phyloP scores from a whole-genome alignment of 2,888 invertebrate genomes.

The Tiliacea aurago region DNA sequence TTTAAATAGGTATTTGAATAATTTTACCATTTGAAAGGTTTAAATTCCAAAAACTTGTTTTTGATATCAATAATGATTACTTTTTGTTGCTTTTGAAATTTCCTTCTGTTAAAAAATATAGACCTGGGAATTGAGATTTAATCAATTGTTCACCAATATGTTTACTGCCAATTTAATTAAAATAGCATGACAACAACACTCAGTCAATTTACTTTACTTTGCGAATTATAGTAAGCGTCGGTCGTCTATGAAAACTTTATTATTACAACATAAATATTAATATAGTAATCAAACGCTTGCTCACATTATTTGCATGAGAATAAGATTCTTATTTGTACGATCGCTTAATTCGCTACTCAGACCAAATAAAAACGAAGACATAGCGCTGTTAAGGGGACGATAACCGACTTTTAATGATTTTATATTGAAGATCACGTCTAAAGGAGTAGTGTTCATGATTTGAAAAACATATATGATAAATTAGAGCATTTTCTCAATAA shows the following conservation, averaged over 20 bases:
- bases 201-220: neutral
- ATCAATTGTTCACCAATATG: neutral
- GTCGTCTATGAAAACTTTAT: neutral
- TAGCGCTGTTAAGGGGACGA: too few species aligned
- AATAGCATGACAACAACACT: neutral
- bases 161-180: neutral
- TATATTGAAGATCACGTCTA: too few species aligned
- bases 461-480: too few species aligned
- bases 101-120: neutral
- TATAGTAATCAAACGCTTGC: neutral
- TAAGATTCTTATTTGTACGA: neutral
- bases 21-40: slow-evolving; percentile 6
- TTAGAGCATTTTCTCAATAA: too few species aligned
- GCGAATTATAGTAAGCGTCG: too few species aligned
- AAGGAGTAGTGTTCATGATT: too few species aligned
- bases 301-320: neutral
- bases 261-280: neutral
- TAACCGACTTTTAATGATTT: too few species aligned
- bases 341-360: neutral
- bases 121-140: neutral
- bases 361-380: too few species aligned
- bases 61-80: neutral
- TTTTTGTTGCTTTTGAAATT: neutral
- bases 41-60: neutral
- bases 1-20: neutral